Evolutionary conservation across 2,888 invertebrate species (phyloP).

Genomic region (Temnothorax unifasciatus): DNA sequence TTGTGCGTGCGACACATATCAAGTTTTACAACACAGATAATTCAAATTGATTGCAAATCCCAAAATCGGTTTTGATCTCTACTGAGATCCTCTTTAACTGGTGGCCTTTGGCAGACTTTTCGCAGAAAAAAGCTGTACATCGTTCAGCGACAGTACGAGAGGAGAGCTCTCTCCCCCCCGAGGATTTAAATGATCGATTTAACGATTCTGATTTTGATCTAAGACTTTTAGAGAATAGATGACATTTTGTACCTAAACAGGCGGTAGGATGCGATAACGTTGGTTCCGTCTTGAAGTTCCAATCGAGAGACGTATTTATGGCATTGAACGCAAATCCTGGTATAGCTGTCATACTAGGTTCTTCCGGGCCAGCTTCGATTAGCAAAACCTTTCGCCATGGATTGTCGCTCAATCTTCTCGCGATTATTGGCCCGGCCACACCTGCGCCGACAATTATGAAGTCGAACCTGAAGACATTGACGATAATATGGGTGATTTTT

Average conservation of each 20-base stretch:
- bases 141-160: too few species aligned
- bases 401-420: constrained; percentile 86
- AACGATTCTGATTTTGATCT: not conserved
- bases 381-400: constrained; percentile 85
- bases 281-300: constrained; percentile 87
- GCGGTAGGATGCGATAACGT: constrained; percentile 84
- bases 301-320: constrained; percentile 86
- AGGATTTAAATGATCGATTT: not conserved
- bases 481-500: not conserved
- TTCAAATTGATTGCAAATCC: too few species aligned
- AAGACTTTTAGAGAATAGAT: not conserved
- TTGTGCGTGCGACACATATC: too few species aligned
- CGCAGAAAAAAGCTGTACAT: too few species aligned
- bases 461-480: constrained; percentile 82
- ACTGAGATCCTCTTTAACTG: too few species aligned
- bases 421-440: constrained; percentile 87
- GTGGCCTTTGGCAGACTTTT: too few species aligned
- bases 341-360: constrained; percentile 85
- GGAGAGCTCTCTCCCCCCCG: too few species aligned
- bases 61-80: too few species aligned
- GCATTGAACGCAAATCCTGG: constrained; percentile 85
- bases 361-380: constrained; percentile 86
- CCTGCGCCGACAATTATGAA: constrained; percentile 87
- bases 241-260: constrained; percentile 79
- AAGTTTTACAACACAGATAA: too few species aligned